A percentile compares a stretch with the other conserved stretches of the same genome.
phyloP scores from a whole-genome alignment of 2,797 vertebrate genomes.

The Malurus splendens region DNA sequence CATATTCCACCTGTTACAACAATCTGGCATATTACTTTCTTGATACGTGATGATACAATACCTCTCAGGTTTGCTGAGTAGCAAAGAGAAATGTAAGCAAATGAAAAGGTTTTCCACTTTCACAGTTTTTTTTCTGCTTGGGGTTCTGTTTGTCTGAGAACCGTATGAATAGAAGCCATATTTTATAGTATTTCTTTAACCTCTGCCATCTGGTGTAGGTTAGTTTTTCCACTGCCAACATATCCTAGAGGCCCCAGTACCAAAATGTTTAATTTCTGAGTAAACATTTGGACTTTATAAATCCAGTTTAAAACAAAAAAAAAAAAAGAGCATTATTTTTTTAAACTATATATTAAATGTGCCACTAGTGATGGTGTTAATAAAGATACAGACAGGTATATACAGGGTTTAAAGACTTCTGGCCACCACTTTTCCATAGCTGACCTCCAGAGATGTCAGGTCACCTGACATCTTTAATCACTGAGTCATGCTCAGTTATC shows the following conservation, averaged over 20 bases:
- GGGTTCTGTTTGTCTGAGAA: constrained; percentile 69
- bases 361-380: constrained; percentile 19
- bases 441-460: neutral
- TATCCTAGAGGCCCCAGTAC: constrained; percentile 56
- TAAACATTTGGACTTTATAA: constrained; percentile 62
- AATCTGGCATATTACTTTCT: constrained; percentile 72
- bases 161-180: constrained; percentile 70
- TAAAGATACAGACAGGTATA: constrained; percentile 5
- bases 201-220: constrained; percentile 71
- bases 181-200: constrained; percentile 73
- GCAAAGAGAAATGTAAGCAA: constrained; percentile 73
- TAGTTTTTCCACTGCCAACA: constrained; percentile 69
- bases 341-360: constrained; percentile 27
- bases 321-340: constrained; percentile 40
- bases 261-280: constrained; percentile 61
- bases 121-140: constrained; percentile 68
- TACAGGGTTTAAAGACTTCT: constrained; percentile 15
- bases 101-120: constrained; percentile 70
- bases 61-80: constrained; percentile 72
- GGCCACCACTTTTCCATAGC: neutral
- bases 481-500: neutral
- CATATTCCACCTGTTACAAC: constrained; percentile 73
- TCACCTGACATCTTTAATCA: constrained; percentile 16
- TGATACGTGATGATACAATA: constrained; percentile 73
- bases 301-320: constrained; percentile 42